phyloP scores from a whole-genome alignment of 2,113 vertebrate species.

The Myiozetetes cayanensis region DNA sequence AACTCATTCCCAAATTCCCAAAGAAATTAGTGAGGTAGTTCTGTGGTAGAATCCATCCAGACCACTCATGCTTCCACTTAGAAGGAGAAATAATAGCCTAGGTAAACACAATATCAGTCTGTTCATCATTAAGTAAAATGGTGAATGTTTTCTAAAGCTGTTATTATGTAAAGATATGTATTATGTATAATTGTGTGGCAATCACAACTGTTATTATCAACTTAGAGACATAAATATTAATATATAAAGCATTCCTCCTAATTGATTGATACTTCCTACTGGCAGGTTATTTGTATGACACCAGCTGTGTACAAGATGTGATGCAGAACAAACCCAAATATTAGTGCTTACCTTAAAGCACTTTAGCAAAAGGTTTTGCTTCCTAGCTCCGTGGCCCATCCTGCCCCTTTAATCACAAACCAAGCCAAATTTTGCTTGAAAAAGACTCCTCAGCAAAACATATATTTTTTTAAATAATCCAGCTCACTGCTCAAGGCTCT shows the following conservation, averaged over 20 bases:
- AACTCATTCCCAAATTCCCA: not conserved
- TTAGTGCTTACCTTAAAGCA: not conserved
- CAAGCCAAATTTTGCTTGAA: not conserved
- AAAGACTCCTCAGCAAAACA: not conserved
- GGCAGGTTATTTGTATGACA: not conserved
- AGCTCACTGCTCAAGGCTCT: not conserved
- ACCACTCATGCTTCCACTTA: not conserved
- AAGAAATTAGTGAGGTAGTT: not conserved
- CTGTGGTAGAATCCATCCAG: not conserved
- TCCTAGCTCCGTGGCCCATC: not conserved
- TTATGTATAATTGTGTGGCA: not conserved
- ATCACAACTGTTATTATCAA: slow-evolving; percentile 1
- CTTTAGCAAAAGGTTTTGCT: not conserved
- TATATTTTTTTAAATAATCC: not conserved
- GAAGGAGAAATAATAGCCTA: not conserved
- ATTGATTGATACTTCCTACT: not conserved
- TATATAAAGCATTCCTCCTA: not conserved
- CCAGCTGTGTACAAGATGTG: not conserved
- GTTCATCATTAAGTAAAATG: not conserved
- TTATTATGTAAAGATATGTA: slow-evolving; percentile 12
- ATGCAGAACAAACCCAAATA: not conserved
- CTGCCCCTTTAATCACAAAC: not conserved
- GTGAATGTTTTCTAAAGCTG: not conserved
- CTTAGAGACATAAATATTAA: not conserved
- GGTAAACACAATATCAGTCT: not conserved